Evolutionary conservation across 1,140 invertebrate species (phyloP), one percentile per base, ranked within the genome.

Genomic region (Drosophila pectinifera): DNA sequence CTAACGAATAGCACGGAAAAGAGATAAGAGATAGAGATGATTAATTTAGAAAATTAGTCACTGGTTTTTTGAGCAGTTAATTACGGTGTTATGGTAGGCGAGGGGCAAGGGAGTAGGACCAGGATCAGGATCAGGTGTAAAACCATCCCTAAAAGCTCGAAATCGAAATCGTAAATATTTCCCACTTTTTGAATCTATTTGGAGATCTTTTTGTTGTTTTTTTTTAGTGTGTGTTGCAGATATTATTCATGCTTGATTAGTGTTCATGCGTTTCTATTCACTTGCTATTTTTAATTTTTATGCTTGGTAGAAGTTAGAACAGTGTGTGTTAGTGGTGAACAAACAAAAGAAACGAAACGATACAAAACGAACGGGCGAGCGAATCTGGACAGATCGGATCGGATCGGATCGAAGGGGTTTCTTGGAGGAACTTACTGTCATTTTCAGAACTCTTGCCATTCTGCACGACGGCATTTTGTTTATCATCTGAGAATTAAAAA

Each of bases 401-500:
- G 34, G 45, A 38, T 57, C 34, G 39, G 59, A 61, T 76, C 55
- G 43, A 70, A 14, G 26, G 26, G 53, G 51, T 54, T 54, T 54
- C 34, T 68, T 26, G 26, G 61, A 31, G 63, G 42, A 75, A 91
- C 90, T 91, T 91, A 91, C 90, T 83, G 78, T 91, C 90, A 89
- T 70, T 89, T 76, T 91, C 86, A 78, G 76, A 68, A 58, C 57
- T 85, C 79, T 91, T 91, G 83, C 90, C 90, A 91, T 91, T 91
- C 80, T 61, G 70, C 75, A 59, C 86, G 78, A 91, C 90, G 88
- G 83, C 90, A 80, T 83, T 90, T 80, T 90, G 84, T 89, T 90
- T 91, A 77, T 91, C 75, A 91, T 91, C 90, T 91, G 90, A 86
- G 90, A 91, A 91, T 80, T 78, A 90, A 80, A 91, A 89, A 85